Conservation (phyloP, 92 coral and sea anemone genomes). For the Porites rus region DNA sequence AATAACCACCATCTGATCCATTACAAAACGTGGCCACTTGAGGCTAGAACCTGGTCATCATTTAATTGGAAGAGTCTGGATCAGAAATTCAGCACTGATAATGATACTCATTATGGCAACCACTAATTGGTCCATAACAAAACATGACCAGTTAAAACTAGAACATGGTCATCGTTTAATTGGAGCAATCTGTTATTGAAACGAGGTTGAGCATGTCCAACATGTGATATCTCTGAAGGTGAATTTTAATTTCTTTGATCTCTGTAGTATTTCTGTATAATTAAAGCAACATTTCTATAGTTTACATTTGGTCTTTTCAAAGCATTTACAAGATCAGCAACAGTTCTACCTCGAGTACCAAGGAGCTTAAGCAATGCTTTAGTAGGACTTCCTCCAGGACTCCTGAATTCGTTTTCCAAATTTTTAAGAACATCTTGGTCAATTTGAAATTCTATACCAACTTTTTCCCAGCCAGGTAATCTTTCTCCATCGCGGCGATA, state of each 20-base stretch:
- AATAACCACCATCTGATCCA: no score
- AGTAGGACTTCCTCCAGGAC: conserved; percentile 9
- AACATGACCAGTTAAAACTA: no score
- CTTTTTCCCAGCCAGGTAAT: conserved; percentile 27
- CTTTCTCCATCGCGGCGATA: background rate
- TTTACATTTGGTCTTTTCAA: background rate
- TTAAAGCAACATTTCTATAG: background rate
- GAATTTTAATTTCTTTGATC: background rate
- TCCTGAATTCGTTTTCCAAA: background rate
- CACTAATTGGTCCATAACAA: no score
- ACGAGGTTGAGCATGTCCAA: background rate
- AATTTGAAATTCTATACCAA: background rate
- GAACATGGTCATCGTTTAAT: no score
- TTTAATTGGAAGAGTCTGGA: no score
- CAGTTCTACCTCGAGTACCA: background rate
- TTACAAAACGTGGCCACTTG: no score
- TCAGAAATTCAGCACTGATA: no score
- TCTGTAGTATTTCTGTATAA: background rate
- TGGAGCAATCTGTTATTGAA: no score
- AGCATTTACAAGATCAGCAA: conserved; percentile 3
- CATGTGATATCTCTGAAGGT: background rate
- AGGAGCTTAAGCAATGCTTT: background rate
- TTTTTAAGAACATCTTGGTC: background rate
- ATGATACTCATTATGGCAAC: no score
- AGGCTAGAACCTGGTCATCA: no score